Conservation (phyloP, 2,888 invertebrate species). For the Proisotoma minuta region DNA sequence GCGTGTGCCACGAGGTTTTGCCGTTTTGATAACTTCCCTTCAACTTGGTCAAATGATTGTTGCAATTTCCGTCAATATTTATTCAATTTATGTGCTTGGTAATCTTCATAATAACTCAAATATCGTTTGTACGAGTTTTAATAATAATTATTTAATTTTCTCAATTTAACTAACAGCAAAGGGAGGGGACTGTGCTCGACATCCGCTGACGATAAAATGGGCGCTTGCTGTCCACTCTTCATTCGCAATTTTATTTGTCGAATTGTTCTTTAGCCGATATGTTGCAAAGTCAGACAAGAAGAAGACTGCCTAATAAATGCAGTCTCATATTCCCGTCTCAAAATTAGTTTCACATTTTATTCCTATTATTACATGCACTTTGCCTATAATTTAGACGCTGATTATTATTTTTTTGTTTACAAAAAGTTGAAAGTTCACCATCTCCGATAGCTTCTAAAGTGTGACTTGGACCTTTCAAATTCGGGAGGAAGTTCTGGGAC, state of each 20-base stretch:
- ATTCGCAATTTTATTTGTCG: slow-evolving; percentile 29
- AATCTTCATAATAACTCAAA: slow-evolving; percentile 1
- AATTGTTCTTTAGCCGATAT: slow-evolving; percentile 33
- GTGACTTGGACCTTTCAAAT: neutral
- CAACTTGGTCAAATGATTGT: slow-evolving; percentile 91
- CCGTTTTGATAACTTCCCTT: slow-evolving; percentile 83
- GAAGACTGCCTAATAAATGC: neutral
- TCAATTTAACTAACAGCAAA: neutral
- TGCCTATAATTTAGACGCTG: no score
- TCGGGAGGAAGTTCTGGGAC: slow-evolving; percentile 1
- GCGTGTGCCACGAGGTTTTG: slow-evolving; percentile 74
- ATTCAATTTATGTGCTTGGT: slow-evolving; percentile 35
- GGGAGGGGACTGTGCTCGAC: neutral
- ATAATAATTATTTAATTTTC: neutral
- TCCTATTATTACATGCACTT: no score
- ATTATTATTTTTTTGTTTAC: no score
- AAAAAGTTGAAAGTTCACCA: no score
- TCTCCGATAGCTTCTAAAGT: no score
- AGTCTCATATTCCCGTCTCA: no score
- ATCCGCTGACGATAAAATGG: slow-evolving; percentile 17
- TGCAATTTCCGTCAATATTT: slow-evolving; percentile 73
- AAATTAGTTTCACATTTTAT: no score
- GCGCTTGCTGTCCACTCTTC: slow-evolving; percentile 30
- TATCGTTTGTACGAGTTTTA: neutral
- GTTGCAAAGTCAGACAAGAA: slow-evolving; percentile 15